These are phyloP conservation scores for Numida meleagris DNA, from an alignment of 2,113 vertebrate species.

Conservation along the genomic window DNA sequence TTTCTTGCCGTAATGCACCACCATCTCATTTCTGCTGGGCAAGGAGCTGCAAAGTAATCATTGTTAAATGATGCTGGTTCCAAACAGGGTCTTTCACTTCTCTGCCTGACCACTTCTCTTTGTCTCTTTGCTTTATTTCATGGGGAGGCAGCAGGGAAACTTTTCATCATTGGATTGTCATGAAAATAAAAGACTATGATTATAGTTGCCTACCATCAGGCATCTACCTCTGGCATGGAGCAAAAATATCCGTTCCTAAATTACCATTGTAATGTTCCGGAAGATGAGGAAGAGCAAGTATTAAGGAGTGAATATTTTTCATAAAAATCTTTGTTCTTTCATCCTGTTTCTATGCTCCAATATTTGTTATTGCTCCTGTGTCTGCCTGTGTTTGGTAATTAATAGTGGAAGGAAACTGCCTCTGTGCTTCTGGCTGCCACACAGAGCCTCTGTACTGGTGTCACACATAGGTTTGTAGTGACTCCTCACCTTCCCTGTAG, in stretches of 20 bases:
- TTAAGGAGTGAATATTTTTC: background rate
- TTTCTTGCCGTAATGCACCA: slow-evolving; percentile 78
- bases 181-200: slow-evolving; percentile 52
- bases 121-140: slow-evolving; percentile 53
- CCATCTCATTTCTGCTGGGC: slow-evolving; percentile 70
- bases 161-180: slow-evolving; percentile 56
- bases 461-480: accelerated
- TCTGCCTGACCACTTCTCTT: slow-evolving; percentile 60
- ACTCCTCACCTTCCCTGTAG: accelerated
- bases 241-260: background rate
- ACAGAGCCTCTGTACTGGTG: accelerated
- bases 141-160: slow-evolving; percentile 29
- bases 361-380: background rate
- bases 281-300: background rate
- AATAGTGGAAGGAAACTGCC: accelerated
- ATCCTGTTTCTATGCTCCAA: background rate
- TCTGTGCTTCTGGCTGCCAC: accelerated
- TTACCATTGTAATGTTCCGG: background rate
- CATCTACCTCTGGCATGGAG: background rate
- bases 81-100: slow-evolving; percentile 48
- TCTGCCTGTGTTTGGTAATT: background rate
- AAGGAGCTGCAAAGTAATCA: slow-evolving; percentile 70
- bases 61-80: slow-evolving; percentile 64
- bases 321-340: background rate
- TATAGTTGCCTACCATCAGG: slow-evolving; percentile 12